Base-by-base conservation (phyloP, 2,888 invertebrate species). In the Julus scanicus region DNA sequence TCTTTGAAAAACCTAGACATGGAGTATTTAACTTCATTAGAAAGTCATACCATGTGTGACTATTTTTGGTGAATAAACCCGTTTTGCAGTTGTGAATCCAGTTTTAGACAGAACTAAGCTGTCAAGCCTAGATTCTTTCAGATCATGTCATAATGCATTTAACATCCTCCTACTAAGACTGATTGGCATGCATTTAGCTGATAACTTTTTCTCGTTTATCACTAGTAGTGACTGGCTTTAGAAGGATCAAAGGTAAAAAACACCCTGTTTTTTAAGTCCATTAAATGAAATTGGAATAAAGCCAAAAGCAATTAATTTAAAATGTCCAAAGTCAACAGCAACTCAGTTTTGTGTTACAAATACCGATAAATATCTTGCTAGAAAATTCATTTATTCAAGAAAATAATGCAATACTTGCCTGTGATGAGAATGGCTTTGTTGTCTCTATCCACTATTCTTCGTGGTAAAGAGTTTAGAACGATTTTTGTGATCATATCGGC, bases 391-490 rank as follows among this genome's bases (percentile, higher is more conserved):
- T 6, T 63, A 13, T 53, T 15, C 17, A 53, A 53, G 53, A n/a
- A 63, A 63, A 20, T 63, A 63, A 20, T 15, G 8, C 63, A 4
- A 8, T 6, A 89, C 90, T 89, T 83, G 91, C 91, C 91, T 39
- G 91, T 91, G 83, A 91, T 90, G 44, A 91, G 87, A 17, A 91
- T 90, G 5, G 91, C 91, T 88, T 91, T 91, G 44, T 90, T 89
- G 11, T 89, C 49, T 15, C 88, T 37, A 20, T 89, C 88, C 20
- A 91, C 89, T 39, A 86, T 80, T n/a, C 86, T 89, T 83, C 90
- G 89, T 2, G 90, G 90, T 87, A 90, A 84, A 9, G 89, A 86
- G 84, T 90, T 90, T 13, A 88, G 71, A n/a, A 91, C 84, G 2
- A 89, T 88, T 84, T 91, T 90, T 57, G 90, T 87, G 13, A 89